These are phyloP conservation scores for Luscinia luscinia DNA, from an alignment of 2,797 vertebrate genomes.

Conservation along the genomic window DNA sequence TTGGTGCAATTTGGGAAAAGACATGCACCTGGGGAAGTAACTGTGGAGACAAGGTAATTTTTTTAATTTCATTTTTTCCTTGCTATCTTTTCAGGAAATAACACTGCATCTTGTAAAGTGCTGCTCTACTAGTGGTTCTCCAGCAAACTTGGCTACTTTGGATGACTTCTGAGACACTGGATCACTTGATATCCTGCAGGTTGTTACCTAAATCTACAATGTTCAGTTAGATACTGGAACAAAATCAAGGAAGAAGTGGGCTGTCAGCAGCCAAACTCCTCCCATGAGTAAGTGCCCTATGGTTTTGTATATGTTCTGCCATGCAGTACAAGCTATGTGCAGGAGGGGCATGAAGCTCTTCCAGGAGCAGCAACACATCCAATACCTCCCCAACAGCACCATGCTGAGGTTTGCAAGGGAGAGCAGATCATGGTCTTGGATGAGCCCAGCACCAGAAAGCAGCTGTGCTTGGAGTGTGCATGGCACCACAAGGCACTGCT, in stretches of 20 bases:
- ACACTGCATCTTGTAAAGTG: background rate
- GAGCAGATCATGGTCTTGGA: background rate
- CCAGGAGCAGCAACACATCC: background rate
- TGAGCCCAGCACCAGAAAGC: background rate
- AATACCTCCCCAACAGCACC: background rate
- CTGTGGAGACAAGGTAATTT: background rate
- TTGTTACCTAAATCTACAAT: background rate
- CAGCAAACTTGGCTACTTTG: background rate
- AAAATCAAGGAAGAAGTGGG: background rate
- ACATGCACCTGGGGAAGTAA: background rate
- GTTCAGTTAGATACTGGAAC: background rate
- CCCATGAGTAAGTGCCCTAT: slow-evolving; percentile 6
- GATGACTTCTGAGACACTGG: background rate
- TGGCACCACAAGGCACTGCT: background rate
- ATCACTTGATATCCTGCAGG: background rate
- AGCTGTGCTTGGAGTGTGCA: background rate
- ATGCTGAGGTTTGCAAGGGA: background rate
- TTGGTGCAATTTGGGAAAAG: background rate
- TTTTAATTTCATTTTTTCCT: background rate
- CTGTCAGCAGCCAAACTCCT: background rate
- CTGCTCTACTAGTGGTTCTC: background rate
- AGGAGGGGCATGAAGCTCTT: background rate
- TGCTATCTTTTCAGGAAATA: slow-evolving; percentile 9
- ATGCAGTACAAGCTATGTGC: accelerated
- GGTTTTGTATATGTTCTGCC: background rate